Evolutionary conservation across 2,888 invertebrate genomes (phyloP).

Genomic region (Bellardia pandia): DNA sequence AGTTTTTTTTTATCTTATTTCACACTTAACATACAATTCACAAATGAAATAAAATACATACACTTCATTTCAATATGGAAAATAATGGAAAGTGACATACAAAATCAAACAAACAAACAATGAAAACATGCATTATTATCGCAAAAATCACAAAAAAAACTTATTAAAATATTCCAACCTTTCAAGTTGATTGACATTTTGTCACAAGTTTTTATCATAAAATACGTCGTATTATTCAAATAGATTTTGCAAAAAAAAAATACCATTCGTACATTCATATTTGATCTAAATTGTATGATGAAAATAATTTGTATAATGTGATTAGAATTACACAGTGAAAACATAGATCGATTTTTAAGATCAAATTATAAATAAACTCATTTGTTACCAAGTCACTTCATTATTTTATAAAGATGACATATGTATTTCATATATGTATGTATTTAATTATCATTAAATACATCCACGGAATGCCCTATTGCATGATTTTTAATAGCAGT

Average conservation of each 20-base stretch:
- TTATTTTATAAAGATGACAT: background rate
- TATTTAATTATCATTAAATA: no score
- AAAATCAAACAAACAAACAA: slow-evolving; percentile 24
- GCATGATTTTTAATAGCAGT: no score
- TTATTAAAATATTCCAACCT: slow-evolving; percentile 45
- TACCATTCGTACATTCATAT: background rate
- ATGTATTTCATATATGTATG: no score
- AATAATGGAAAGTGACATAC: slow-evolving; percentile 48
- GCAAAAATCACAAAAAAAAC: slow-evolving; percentile 1
- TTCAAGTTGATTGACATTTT: slow-evolving; percentile 58
- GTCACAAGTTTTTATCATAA: slow-evolving; percentile 34
- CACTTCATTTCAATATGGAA: slow-evolving; percentile 1
- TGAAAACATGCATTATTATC: slow-evolving; percentile 2
- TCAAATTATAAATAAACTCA: background rate
- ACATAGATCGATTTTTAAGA: background rate
- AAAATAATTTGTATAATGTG: slow-evolving; percentile 1
- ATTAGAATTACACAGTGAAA: background rate
- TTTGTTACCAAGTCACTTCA: background rate
- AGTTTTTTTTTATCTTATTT: background rate
- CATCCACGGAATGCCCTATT: no score
- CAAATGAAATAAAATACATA: background rate
- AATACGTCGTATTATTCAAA: background rate
- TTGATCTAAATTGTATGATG: slow-evolving; percentile 22
- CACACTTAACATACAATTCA: slow-evolving; percentile 8
- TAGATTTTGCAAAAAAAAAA: background rate